Conservation (phyloP, 2,888 invertebrate species). For the Diarsia mendica region DNA sequence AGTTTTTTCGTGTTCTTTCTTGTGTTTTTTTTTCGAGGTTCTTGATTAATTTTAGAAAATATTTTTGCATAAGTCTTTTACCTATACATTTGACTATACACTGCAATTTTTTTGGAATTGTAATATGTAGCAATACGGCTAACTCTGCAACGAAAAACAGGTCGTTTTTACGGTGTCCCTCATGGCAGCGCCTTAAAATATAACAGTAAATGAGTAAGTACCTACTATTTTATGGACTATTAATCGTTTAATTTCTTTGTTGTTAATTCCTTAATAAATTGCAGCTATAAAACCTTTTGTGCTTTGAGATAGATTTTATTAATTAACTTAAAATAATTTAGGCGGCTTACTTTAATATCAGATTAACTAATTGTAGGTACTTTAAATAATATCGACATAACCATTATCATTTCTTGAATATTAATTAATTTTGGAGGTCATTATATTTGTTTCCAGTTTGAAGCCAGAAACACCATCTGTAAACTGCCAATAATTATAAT, state of each 20-base stretch:
- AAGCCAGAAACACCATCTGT: no score
- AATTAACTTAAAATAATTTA: slow-evolving; percentile 6
- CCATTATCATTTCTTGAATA: neutral
- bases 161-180: no score
- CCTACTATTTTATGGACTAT: slow-evolving; percentile 23
- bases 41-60: no score
- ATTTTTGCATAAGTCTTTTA: no score
- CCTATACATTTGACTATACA: no score
- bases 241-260: slow-evolving; percentile 31
- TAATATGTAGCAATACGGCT: no score
- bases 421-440: neutral
- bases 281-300: slow-evolving; percentile 26
- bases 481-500: neutral
- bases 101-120: no score
- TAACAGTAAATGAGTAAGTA: slow-evolving; percentile 19
- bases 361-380: neutral
- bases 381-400: neutral
- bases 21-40: no score
- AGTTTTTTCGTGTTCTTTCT: no score
- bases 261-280: slow-evolving; percentile 31
- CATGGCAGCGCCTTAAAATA: no score
- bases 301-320: slow-evolving; percentile 3
- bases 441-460: neutral
- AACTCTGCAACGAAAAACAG: no score
- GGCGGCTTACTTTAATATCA: neutral